Evolutionary conservation across 2,888 invertebrate species (phyloP), one percentile per base, ranked within the genome.

Genomic region (Drosophila nigricruria): DNA sequence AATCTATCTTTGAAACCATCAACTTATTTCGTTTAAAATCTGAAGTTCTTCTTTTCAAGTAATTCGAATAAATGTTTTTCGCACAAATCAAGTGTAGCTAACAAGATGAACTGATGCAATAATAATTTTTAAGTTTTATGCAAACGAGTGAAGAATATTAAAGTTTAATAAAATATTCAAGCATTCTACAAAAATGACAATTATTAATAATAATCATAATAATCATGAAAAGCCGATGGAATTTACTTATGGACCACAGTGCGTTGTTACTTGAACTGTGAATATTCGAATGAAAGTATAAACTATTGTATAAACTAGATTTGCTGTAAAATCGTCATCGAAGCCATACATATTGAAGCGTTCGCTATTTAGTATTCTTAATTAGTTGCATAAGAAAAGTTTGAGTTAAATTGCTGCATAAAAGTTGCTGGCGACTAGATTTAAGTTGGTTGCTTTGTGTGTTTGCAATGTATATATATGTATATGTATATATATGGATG

Each of bases 351-450:
- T 64, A 60, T 45, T 75, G 63, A 65, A 69, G 70, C 79, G 73
- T 62, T 66, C 63, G 50, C 38, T 56, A 6, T 54, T 60, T 66
- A 58, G 38, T 71, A 57, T 67, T 63, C 61, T 65, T 73, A 77
- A 64, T 68, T 73, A 72, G 56, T 53, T 56, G 78, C 57, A 70
- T 75, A 73, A 72, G 58, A 79, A 76, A 63, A 74, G 60, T 74
- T 82, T 82, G 80, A 84, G 76, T 83, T 71, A 71, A 73, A 85
- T 85, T 78, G 75, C 86, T 87, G 81, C 81, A 81, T 77, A 58
- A 76, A 81, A 76, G 69, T 78, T 65, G 82, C 75, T 86, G 85
- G 86, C 88, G 86, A 87, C 86, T 87, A 87, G 86, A 86, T 71
- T 81, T 75, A 81, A 67, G 70, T 73, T 77, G 57, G 32, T 81